These are phyloP conservation scores for Carettochelys insculpta DNA, from an alignment of 2,113 vertebrate genomes.

Conservation along the genomic window DNA sequence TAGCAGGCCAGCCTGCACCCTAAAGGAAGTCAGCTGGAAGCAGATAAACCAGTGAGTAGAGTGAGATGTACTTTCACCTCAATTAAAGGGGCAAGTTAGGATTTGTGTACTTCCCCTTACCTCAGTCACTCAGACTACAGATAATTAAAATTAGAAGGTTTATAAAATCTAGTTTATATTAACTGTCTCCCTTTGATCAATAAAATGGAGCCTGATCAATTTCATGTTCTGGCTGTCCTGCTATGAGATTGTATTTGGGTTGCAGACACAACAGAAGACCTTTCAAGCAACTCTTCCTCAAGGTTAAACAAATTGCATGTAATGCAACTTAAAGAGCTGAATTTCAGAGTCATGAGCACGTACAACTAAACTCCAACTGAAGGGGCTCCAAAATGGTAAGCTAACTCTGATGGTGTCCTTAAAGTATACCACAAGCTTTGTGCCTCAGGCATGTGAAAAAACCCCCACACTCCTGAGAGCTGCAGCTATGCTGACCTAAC, in stretches of 20 bases:
- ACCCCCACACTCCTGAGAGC: neutral
- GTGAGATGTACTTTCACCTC: neutral
- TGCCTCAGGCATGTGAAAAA: neutral
- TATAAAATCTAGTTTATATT: neutral
- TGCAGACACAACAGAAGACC: neutral
- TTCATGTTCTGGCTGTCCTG: neutral
- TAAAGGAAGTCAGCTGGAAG: neutral
- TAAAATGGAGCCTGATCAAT: neutral
- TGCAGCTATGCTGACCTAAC: neutral
- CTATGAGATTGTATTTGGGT: neutral
- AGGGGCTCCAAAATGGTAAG: neutral
- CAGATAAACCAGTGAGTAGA: neutral
- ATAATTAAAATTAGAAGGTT: neutral
- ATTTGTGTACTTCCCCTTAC: neutral
- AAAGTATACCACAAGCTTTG: neutral
- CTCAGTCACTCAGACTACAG: neutral
- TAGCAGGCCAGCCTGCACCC: neutral
- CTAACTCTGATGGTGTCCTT: neutral
- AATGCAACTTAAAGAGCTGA: neutral
- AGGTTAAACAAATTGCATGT: neutral
- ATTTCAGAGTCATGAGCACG: neutral
- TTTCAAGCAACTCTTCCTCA: neutral
- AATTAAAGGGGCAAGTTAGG: neutral
- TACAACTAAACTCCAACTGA: neutral
- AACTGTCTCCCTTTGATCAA: neutral